Conservation (phyloP, 2,888 invertebrate species). For the Apocheima hispidaria region DNA sequence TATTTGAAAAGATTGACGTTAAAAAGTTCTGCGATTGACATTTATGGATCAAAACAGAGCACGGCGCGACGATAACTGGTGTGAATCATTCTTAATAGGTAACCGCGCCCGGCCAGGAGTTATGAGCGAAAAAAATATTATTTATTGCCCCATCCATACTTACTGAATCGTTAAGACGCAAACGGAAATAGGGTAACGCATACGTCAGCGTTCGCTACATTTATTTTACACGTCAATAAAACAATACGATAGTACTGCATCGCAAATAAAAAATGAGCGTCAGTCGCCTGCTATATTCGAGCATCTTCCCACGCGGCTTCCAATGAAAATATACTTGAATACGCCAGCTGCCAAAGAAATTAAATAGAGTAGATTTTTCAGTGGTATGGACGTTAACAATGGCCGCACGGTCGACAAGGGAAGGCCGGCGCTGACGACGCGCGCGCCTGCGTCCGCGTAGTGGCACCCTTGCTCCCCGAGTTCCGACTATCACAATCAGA, state of each 20-base stretch:
- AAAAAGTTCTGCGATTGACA: constrained; percentile 24
- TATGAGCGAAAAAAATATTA: constrained; percentile 43
- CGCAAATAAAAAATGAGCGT: constrained; percentile 76
- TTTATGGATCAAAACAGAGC: constrained; percentile 40
- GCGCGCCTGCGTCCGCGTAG: constrained; percentile 40
- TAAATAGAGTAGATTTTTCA: constrained; percentile 82
- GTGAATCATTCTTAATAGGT: constrained; percentile 40
- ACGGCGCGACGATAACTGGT: constrained; percentile 34
- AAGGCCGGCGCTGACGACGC: constrained; percentile 66
- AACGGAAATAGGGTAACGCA: constrained; percentile 52
- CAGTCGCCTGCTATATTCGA: constrained; percentile 75
- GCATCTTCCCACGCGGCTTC: constrained; percentile 72
- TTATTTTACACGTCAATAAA: constrained; percentile 72
- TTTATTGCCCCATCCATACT: constrained; percentile 48
- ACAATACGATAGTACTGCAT: constrained; percentile 76
- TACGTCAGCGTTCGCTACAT: constrained; percentile 61
- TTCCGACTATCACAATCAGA: constrained; percentile 32
- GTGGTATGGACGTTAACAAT: constrained; percentile 76
- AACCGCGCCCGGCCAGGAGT: constrained; percentile 29
- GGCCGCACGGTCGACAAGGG: constrained; percentile 68
- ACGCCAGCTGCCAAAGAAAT: constrained; percentile 81
- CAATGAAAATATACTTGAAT: constrained; percentile 78
- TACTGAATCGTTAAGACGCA: constrained; percentile 41
- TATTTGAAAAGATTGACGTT: constrained; percentile 13
- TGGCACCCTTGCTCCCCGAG: constrained; percentile 39